These are phyloP conservation scores for Grus americana DNA, from an alignment of 2,113 vertebrate species.

Conservation along the genomic window DNA sequence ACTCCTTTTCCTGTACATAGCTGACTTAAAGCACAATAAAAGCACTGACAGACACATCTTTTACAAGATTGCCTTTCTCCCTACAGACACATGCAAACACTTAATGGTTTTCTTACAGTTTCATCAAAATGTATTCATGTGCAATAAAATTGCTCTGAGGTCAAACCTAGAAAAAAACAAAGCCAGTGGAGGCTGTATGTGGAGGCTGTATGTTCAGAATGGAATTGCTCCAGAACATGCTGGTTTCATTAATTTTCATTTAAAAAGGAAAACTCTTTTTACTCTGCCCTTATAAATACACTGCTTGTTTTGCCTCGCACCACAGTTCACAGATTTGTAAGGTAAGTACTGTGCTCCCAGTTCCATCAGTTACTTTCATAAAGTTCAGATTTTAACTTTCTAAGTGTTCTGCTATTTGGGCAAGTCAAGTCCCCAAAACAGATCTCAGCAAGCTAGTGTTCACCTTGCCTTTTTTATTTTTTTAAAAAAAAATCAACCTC, in stretches of 20 bases:
- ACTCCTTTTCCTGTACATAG: not conserved
- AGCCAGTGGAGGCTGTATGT: not conserved
- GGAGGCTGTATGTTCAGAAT: not conserved
- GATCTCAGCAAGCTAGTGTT: not conserved
- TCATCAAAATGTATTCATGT: not conserved
- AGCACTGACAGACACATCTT: not conserved
- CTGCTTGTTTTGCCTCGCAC: not conserved
- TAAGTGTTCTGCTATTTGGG: not conserved
- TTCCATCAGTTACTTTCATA: not conserved
- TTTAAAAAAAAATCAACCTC: not conserved
- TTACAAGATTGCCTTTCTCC: not conserved
- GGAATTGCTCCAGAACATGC: not conserved
- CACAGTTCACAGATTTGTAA: not conserved
- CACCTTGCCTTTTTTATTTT: not conserved
- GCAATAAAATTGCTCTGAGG: not conserved
- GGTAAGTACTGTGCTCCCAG: not conserved
- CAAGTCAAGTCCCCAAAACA: not conserved
- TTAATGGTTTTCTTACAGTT: not conserved
- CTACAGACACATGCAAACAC: accelerated
- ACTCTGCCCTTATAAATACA: not conserved
- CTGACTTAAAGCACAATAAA: conserved; percentile 9
- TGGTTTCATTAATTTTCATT: not conserved
- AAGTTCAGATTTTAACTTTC: not conserved
- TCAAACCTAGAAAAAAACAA: accelerated
- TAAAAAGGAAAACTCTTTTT: not conserved